phyloP scores from a whole-genome alignment of 1,140 invertebrate species.

The Caenorhabditis inopinata region DNA sequence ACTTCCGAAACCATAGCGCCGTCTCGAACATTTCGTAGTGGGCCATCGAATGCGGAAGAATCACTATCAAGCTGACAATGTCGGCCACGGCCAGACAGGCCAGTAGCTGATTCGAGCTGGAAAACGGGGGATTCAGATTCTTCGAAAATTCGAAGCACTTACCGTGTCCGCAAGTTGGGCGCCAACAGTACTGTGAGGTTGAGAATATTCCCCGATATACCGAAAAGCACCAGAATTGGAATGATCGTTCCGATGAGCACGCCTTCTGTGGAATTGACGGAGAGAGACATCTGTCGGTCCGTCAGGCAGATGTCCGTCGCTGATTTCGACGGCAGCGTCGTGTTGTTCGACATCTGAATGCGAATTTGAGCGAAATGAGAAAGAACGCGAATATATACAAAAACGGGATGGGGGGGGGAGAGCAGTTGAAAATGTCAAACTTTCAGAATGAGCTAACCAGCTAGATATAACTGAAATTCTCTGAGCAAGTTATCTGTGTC shows the following conservation, averaged over 20 bases:
- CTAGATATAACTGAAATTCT: no score
- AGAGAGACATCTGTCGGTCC: constrained; percentile 38
- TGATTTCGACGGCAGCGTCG: background rate
- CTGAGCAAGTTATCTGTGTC: no score
- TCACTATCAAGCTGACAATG: constrained; percentile 51
- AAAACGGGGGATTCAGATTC: background rate
- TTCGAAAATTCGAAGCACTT: background rate
- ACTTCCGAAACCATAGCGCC: constrained; percentile 44
- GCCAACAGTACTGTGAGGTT: constrained; percentile 49
- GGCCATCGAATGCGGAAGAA: constrained; percentile 48
- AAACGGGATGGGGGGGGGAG: background rate
- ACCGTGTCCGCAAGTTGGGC: constrained; percentile 45
- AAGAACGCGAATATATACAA: no score
- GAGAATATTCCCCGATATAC: constrained; percentile 47
- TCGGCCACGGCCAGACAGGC: constrained; percentile 49
- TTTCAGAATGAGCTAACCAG: no score
- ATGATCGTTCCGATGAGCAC: constrained; percentile 42
- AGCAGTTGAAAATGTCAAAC: background rate
- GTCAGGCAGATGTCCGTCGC: constrained; percentile 34
- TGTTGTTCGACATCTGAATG: constrained; percentile 16
- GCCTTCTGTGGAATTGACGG: constrained; percentile 24
- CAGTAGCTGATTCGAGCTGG: constrained; percentile 49
- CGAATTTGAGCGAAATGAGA: background rate
- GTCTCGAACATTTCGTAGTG: constrained; percentile 46
- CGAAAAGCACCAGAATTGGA: constrained; percentile 44